These are phyloP conservation scores for Papilio elwesi DNA, from an alignment of 2,888 invertebrate genomes.

Conservation along the genomic window DNA sequence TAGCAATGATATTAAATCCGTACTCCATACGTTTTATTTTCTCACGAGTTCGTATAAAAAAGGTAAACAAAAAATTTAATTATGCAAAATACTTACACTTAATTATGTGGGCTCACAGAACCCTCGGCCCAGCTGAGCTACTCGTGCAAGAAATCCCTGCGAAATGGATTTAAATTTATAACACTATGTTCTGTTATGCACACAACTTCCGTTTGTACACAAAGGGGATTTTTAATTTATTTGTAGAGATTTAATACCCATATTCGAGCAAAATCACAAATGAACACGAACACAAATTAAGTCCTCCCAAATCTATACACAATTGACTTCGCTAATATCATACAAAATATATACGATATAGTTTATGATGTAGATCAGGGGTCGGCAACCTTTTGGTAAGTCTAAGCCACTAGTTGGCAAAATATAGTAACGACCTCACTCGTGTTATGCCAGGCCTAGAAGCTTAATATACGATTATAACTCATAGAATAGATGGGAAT, in stretches of 20 bases:
- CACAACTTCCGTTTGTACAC: constrained; percentile 4
- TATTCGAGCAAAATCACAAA: too few relatives aligned
- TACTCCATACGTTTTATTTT: not conserved
- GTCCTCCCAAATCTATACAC: too few relatives aligned
- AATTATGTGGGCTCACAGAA: constrained; percentile 22
- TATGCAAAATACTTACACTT: constrained; percentile 21
- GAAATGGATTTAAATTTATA: constrained; percentile 16
- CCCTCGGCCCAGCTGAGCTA: not conserved
- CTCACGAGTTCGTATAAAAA: not conserved
- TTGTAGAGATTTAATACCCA: not conserved
- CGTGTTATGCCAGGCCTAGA: too few relatives aligned
- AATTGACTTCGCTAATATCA: too few relatives aligned
- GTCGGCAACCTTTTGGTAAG: too few relatives aligned
- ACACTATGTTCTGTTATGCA: constrained; percentile 5
- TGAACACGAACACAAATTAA: too few relatives aligned
- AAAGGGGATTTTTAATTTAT: constrained; percentile 1
- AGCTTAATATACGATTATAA: too few relatives aligned
- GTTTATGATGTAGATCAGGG: too few relatives aligned
- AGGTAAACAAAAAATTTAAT: constrained; percentile 24
- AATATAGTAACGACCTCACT: too few relatives aligned
- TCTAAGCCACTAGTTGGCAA: too few relatives aligned
- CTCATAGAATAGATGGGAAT: too few relatives aligned
- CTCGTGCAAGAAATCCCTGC: constrained; percentile 12
- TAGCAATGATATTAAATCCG: not conserved
- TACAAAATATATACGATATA: too few relatives aligned